Base-by-base conservation (phyloP, 2,113 vertebrate genomes). In the Myrmecobius fasciatus region DNA sequence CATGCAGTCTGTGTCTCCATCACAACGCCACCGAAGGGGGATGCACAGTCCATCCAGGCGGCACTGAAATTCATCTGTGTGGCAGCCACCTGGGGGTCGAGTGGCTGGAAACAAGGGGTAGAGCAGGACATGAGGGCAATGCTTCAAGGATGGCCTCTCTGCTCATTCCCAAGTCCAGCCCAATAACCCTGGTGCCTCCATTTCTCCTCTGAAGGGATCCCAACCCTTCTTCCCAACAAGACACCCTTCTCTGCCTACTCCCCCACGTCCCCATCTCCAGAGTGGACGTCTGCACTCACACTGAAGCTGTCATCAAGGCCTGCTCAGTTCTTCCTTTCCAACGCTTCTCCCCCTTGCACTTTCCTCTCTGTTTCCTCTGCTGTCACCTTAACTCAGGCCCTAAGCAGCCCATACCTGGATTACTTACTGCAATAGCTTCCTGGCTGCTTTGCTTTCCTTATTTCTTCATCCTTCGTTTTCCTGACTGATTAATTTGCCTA, bases 1-100 rank as follows among this genome's bases (percentile, higher is more conserved):
- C 99, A 99, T 99, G 91, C 99, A 99, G 98, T 99, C 99, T 0
- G 99, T 99, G 98, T 99, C 99, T 0, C 99, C 99, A 0, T 99
- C 99, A 0, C 99, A 99, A 94, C 99, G 99, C 99, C 99, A 99
- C 93, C 99, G 99, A 99, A 99, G 99, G 96, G 99, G 99, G 97
- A 99, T 99, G 98, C 99, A 99, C 47, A 99, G 98, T 1, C 99
- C 99, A 0, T 99, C 99, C 98, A 99, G 98, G 2, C 99, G 98
- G 97, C 99, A 99, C 98, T 99, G 99, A 98, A 99, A 99, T 97
- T 99, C 99, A 0, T 99, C 99, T 0, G 97, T 98, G 97, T 99
- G 99, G 98, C 99, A 99, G 54, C 99, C 99, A 0, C 99, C 99
- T 0, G 99, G 99, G 0, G 99, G 99, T 49, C 99, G 99, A 0